A percentile compares a stretch with the other conserved stretches of the same genome.
These are phyloP conservation scores for Saccopteryx bilineata DNA, from an alignment of 2,113 vertebrate genomes.

Conservation along the genomic window DNA sequence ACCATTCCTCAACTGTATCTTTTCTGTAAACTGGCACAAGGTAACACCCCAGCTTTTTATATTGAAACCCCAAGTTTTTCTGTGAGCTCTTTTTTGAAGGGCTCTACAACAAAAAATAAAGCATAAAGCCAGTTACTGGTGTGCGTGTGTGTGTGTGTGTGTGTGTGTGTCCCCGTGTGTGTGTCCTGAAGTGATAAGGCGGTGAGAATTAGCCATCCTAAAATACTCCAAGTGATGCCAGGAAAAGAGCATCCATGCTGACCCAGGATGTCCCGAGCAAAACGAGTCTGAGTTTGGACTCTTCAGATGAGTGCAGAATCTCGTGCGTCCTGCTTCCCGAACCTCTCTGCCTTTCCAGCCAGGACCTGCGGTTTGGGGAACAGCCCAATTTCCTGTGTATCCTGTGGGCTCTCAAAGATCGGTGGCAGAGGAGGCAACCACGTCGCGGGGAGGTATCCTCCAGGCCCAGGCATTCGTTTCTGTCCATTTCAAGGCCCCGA, in stretches of 20 bases:
- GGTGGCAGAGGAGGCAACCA: background rate
- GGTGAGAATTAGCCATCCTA: background rate
- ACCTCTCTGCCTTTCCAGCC: background rate
- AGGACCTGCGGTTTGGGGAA: background rate
- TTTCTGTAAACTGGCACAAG: background rate
- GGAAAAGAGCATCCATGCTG: background rate
- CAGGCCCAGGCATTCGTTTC: conserved; percentile 68
- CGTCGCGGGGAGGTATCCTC: background rate
- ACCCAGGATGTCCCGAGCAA: background rate
- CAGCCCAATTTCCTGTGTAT: background rate
- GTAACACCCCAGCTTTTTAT: background rate
- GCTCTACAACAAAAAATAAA: background rate
- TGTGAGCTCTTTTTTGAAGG: background rate
- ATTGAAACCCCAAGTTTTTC: background rate
- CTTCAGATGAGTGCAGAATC: background rate
- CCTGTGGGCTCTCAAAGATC: background rate
- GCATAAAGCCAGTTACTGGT: background rate
- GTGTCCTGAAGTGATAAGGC: background rate
- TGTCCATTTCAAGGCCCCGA: conserved; percentile 76
- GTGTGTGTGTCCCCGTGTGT: background rate
- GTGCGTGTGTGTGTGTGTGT: background rate
- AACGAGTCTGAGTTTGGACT: background rate
- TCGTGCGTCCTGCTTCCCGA: background rate
- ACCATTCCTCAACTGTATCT: background rate
- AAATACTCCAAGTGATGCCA: background rate